Percentiles rank a stretch among this genome's conserved stretches.
Conservation (phyloP, 2,888 invertebrate genomes). For the Maniola hyperantus region DNA sequence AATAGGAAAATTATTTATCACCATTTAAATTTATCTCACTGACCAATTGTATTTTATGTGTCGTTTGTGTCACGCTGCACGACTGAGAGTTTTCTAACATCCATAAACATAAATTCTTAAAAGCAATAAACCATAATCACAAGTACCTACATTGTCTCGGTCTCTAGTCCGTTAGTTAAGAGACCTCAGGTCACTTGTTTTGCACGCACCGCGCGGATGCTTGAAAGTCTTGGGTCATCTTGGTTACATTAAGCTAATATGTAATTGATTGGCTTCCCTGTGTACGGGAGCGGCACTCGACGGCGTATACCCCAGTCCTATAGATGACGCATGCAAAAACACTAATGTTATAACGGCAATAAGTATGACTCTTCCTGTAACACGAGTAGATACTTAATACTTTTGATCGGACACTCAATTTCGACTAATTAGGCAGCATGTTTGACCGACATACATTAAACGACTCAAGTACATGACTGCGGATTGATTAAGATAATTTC, state of each 20-base stretch:
- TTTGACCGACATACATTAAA: conserved; percentile 27
- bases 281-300: conserved; percentile 56
- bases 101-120: conserved; percentile 34
- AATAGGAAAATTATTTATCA: conserved; percentile 33
- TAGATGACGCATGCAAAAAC: conserved; percentile 76
- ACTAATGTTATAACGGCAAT: conserved; percentile 74
- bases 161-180: conserved; percentile 55
- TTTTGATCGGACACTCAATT: conserved; percentile 31
- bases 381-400: conserved; percentile 40
- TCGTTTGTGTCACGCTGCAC: conserved; percentile 31
- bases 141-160: conserved; percentile 60
- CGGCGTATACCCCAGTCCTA: conserved; percentile 66
- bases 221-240: conserved; percentile 62
- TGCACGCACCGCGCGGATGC: conserved; percentile 66
- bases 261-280: conserved; percentile 78
- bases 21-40: conserved; percentile 32
- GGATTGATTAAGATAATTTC: conserved; percentile 21
- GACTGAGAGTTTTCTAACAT: conserved; percentile 29
- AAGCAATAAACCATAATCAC: conserved; percentile 58
- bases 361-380: conserved; percentile 49
- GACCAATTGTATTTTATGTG: conserved; percentile 28
- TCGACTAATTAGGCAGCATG: conserved; percentile 29
- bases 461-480: conserved; percentile 7
- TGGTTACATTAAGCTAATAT: conserved; percentile 79
- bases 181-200: conserved; percentile 52